Percentiles rank a stretch among this genome's conserved stretches.
These are phyloP conservation scores for Myiothlypis chrysogaster DNA, from an alignment of 2,797 vertebrate genomes.

Conservation along the genomic window DNA sequence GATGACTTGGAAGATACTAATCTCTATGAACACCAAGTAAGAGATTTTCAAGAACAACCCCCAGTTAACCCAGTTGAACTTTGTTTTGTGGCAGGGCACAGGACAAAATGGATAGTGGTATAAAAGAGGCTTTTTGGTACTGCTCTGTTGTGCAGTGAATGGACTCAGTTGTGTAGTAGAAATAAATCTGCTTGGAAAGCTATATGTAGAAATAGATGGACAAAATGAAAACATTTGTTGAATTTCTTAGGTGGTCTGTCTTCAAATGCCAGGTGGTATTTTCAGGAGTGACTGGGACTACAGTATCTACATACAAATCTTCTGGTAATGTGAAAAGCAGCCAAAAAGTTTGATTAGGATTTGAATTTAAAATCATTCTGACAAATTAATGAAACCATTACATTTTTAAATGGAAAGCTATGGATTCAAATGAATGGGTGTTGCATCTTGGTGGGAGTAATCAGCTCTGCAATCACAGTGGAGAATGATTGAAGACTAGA, in stretches of 20 bases:
- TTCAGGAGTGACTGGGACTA: background rate
- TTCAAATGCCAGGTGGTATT: background rate
- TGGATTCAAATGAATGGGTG: background rate
- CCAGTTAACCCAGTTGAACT: background rate
- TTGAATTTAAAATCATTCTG: background rate
- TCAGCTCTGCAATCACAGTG: background rate
- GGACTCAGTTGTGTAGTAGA: background rate
- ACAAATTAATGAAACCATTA: background rate
- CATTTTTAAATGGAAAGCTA: background rate
- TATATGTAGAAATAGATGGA: background rate
- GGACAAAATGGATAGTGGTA: background rate
- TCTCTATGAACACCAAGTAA: background rate
- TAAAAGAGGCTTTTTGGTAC: background rate
- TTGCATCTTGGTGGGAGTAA: background rate
- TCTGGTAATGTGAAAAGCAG: background rate
- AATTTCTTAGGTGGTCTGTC: background rate
- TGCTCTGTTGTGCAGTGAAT: background rate
- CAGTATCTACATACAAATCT: background rate
- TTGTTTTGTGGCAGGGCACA: background rate
- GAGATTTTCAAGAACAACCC: background rate
- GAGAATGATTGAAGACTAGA: background rate
- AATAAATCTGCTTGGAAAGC: background rate
- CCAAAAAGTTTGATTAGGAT: background rate
- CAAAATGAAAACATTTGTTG: background rate
- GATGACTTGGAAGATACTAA: background rate